Conservation (phyloP, 1,140 invertebrate species). For the Drosophila hydei region DNA sequence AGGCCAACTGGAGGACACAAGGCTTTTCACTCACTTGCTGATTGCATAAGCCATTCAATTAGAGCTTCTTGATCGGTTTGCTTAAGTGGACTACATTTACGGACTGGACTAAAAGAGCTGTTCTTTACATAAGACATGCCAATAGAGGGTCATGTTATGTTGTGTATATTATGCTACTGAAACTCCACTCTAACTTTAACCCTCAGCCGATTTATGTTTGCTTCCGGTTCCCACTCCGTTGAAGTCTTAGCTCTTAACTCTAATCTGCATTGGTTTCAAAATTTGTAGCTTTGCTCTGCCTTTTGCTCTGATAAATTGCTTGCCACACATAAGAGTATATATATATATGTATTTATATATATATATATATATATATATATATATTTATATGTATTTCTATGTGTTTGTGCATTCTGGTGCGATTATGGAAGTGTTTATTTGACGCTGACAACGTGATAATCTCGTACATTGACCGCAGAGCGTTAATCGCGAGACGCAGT, state of each 20-base stretch:
- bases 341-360: neutral
- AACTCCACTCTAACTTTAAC: too few species aligned
- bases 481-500: conserved; percentile 25
- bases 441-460: conserved; percentile 12
- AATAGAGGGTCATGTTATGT: too few species aligned
- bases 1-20: conserved; percentile 10
- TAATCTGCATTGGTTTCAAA: conserved; percentile 8
- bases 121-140: too few species aligned
- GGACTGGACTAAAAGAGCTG: too few species aligned
- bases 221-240: too few species aligned
- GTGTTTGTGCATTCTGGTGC: too few species aligned
- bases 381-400: neutral
- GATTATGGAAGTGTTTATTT: neutral
- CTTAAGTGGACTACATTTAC: too few species aligned
- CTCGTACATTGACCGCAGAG: conserved; percentile 34
- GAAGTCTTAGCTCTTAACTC: neutral
- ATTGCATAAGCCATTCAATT: neutral
- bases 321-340: neutral
- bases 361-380: neutral
- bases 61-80: too few species aligned
- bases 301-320: conserved; percentile 25
- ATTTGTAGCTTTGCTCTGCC: conserved; percentile 11
- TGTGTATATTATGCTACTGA: too few species aligned
- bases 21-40: conserved; percentile 11
- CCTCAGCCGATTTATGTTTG: too few species aligned